These are phyloP conservation scores for Lithophane socia DNA, from an alignment of 2,888 invertebrate species.

Conservation along the genomic window DNA sequence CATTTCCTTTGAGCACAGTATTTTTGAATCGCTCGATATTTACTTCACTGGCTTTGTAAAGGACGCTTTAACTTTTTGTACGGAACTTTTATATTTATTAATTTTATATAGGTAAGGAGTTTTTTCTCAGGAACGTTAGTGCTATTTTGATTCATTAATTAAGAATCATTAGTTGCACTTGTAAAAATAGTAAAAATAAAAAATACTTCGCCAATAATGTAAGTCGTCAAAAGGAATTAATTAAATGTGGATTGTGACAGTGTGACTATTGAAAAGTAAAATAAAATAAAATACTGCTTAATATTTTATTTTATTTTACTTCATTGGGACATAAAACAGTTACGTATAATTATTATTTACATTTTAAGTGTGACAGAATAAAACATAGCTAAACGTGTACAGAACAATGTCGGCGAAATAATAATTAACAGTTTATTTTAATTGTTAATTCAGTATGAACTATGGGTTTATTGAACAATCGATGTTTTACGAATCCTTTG, in stretches of 20 bases:
- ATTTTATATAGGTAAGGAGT: background rate
- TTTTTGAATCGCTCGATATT: constrained; percentile 47
- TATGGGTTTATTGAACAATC: background rate
- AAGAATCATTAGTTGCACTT: background rate
- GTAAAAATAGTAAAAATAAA: background rate
- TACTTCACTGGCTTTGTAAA: constrained; percentile 14
- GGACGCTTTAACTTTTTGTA: background rate
- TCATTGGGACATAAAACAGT: background rate
- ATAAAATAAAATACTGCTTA: too few relatives aligned
- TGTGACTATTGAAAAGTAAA: background rate
- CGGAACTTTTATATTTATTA: background rate
- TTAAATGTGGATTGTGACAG: too few relatives aligned
- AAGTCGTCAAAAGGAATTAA: background rate
- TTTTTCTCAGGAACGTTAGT: background rate
- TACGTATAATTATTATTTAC: background rate
- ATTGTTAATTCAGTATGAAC: background rate
- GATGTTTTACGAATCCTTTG: background rate
- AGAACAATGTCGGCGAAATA: background rate
- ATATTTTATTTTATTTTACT: background rate
- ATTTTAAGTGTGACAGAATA: background rate
- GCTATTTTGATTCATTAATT: background rate
- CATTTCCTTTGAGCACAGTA: constrained; percentile 43
- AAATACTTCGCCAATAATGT: background rate
- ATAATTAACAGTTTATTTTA: background rate
- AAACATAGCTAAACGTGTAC: background rate